These are phyloP conservation scores for Cylindroiulus punctatus DNA, from an alignment of 2,888 invertebrate species.

Conservation along the genomic window DNA sequence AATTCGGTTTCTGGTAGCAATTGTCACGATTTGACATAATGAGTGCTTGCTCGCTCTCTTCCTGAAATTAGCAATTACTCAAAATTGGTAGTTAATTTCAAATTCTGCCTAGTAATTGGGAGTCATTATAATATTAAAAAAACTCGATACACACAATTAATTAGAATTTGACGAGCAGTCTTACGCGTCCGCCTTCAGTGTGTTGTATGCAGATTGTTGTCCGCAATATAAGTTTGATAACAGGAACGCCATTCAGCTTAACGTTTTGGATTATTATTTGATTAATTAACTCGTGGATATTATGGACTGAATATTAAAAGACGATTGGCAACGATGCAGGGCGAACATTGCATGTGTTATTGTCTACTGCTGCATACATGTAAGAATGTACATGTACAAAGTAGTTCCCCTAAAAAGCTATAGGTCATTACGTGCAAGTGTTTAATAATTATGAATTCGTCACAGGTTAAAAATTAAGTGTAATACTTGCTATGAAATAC, in stretches of 20 bases:
- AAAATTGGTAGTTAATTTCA: constrained; percentile 5
- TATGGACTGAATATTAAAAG: no score
- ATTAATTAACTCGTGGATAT: no score
- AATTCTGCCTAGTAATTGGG: background rate
- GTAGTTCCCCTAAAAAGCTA: no score
- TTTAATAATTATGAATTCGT: no score
- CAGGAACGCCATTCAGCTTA: background rate
- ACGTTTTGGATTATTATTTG: background rate
- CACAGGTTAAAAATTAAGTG: no score
- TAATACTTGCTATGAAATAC: no score
- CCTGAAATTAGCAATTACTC: constrained; percentile 11
- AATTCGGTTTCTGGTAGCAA: background rate
- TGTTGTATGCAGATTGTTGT: background rate
- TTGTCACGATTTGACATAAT: background rate
- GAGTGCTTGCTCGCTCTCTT: background rate
- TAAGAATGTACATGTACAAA: no score
- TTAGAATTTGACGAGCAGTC: background rate
- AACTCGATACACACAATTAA: background rate
- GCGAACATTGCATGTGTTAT: no score
- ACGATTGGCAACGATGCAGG: no score
- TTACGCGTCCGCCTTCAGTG: background rate
- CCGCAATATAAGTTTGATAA: no score
- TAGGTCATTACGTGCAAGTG: no score
- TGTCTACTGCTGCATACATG: no score
- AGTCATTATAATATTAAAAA: constrained; percentile 37